Evolutionary conservation across 2,797 vertebrate genomes (phyloP), one percentile per base, ranked within the genome.

Genomic region (Cuculus canorus): DNA sequence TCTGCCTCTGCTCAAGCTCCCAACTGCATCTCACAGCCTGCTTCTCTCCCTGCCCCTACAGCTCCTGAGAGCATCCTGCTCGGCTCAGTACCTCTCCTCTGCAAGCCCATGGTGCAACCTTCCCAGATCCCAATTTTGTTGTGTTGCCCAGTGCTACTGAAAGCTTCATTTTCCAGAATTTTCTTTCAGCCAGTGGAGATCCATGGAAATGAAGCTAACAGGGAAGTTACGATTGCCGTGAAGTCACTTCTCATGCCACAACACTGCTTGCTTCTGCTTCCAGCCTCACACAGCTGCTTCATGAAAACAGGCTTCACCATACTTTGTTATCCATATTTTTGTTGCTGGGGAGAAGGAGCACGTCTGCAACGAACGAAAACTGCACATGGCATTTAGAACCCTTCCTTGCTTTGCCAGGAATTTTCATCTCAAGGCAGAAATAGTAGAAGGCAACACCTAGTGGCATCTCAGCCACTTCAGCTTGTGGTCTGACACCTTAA

Each of bases 351-450:
- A 48, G 13, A 65, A 93, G 59, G 37, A 84, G 59, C 59, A 53
- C 1, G 47, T 11, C 22, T 79, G 57, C 52, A 59, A 19, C 10
- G 75, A 47, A 65, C 17, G 23, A 65, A 65, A 80, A n/a, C 10
- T n/a, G 13, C n/a, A 75, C 7, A 4, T 32, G 47, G 39, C 37
- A 82, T 43, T 69, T 50, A 61, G 78, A 76, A 10, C 5, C 24
- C n/a, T 69, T 82, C 60, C 41, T 37, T 76, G 17, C 18, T 43
- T 76, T 86, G 86, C 45, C 80, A 93, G 88, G 50, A 96, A 57
- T 37, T 57, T 32, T 16, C 52, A 82, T 53, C 48, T 60, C 72
- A 82, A 73, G 84, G 60, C 71, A 77, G 48, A 77, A 78, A 70
- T 7, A 6, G 43, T 63, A 84, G 52, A 76, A 47, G 54, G 59